Evolutionary conservation across 2,797 vertebrate species (phyloP).

Genomic region (Gallinago solitaria): DNA sequence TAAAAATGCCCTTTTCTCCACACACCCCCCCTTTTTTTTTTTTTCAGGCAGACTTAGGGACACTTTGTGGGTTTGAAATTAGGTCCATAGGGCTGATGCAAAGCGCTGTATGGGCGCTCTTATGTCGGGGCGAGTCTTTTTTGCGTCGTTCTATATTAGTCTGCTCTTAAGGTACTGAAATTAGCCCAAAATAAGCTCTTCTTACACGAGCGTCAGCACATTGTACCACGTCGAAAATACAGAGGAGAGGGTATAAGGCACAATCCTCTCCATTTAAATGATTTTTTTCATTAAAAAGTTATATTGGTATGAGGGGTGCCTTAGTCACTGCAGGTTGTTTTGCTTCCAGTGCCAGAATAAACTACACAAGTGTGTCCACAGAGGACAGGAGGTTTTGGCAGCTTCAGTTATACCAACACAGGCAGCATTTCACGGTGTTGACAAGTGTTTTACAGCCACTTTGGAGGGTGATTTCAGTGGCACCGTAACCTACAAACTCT

Average conservation of each 20-base stretch:
- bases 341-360: constrained; percentile 61
- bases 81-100: not conserved
- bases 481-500: constrained; percentile 39
- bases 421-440: constrained; percentile 17
- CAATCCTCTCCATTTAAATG: constrained; percentile 58
- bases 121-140: not conserved
- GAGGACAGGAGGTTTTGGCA: constrained; percentile 65
- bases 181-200: not conserved
- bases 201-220: not conserved
- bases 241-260: constrained; percentile 18
- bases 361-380: constrained; percentile 27
- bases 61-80: not conserved
- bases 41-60: not conserved
- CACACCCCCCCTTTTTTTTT: too few species aligned
- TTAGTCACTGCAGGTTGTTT: constrained; percentile 57
- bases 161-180: not conserved
- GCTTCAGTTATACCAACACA: constrained; percentile 35
- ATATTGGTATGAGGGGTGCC: constrained; percentile 30
- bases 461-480: constrained; percentile 60
- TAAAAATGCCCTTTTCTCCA: not conserved
- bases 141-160: not conserved
- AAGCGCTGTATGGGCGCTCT: not conserved
- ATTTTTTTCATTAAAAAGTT: constrained; percentile 37
- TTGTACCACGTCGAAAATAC: not conserved
- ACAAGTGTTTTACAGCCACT: constrained; percentile 70